Evolutionary conservation across 2,113 vertebrate genomes (phyloP), one percentile per base, ranked within the genome.

Genomic region (Asarcornis scutulata): DNA sequence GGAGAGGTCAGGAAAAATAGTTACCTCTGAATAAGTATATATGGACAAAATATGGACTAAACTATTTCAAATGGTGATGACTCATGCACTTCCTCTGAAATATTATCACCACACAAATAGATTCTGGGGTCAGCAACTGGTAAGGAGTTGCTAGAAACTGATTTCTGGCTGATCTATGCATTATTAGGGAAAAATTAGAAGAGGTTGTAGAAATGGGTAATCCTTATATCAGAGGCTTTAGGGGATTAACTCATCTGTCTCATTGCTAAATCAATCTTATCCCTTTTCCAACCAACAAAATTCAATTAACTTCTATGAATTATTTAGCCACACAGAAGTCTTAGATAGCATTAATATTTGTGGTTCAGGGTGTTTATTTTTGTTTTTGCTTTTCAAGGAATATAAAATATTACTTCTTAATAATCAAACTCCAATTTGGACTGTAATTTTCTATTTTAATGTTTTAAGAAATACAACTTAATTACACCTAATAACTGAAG

Each of bases 231-330:
- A 59, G 68, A 79, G 78, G 31, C 69, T 82, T 79, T 78, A 66
- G 40, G 69, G 71, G 46, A 93, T 88, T 91, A 90, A 72, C 74
- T 84, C 81, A 56, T 92, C 74, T 81, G 59, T 44, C 83, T 94
- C 60, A 44, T 13, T 58, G 83, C 68, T 44, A 42, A 69, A 76
- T 96, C 84, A 89, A 72, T 91, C 59, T 69, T 26, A 67, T 16
- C 32, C 56, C 50, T 72, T 77, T 67, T 50, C 66, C 74, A 73
- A 77, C 55, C 87, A 96, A 95, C 72, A 86, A 93, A 95, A 84
- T 96, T 94, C 91, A 96, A 86, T 96, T 96, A 96, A 83, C 83
- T 94, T 71, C 20, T 78, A 88, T 86, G 60, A 96, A 95, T 94
- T 93, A 93, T 95, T 96, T 93, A 96, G 36, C 64, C 50, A 59